Base-by-base conservation (phyloP, 2,797 vertebrate genomes). In the Sebastes oblongus region DNA sequence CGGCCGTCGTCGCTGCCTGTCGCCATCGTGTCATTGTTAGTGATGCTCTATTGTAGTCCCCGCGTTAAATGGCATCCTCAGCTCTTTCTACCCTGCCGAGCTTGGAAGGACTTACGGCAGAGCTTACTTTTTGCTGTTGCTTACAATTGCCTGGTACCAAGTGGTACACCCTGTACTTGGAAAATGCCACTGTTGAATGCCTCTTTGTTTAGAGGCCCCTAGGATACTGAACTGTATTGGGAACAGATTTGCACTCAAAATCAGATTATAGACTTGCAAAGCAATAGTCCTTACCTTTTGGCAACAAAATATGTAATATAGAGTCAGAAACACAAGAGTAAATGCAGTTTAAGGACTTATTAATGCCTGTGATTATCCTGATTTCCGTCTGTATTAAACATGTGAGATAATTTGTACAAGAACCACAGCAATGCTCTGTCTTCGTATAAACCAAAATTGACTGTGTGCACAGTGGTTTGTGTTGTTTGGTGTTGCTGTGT, bases 11-110 rank as follows among this genome's bases (percentile, higher is more conserved):
- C 8, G 4, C 83, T 46, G 16, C 42, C 16, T 61, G 78, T 70
- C 39, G 3, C 72, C 50, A 22, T 80, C 75, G 80, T 84, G 84
- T 89, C 87, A 89, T 86, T 85, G 79, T 88, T 73, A 75, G 55
- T 50, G 55, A 55, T 13, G 77, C 65, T 82, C 74, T 34, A 20
- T 72, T 86, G 79, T 86, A 5, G 72, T 75, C 32, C 3, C 52
- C 30, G 32, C 46, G 29, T 82, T 69, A 56, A 77, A 72, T 59
- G 62, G 34, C 46, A 7, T 77, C 39, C 54, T 61, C 77, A 71
- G 66, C 78, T 68, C 64, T 50, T 65, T 82, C 52, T 68, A 20
- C 64, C 61, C 72, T 8, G 54, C 66, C 68, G 34, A 78, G 66
- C 39, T 77, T 6, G 22, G 66, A 46, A 24, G 66, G 56, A 75